Conservation (phyloP, 2,797 vertebrate genomes). For the Sebastes taczanowskii region DNA sequence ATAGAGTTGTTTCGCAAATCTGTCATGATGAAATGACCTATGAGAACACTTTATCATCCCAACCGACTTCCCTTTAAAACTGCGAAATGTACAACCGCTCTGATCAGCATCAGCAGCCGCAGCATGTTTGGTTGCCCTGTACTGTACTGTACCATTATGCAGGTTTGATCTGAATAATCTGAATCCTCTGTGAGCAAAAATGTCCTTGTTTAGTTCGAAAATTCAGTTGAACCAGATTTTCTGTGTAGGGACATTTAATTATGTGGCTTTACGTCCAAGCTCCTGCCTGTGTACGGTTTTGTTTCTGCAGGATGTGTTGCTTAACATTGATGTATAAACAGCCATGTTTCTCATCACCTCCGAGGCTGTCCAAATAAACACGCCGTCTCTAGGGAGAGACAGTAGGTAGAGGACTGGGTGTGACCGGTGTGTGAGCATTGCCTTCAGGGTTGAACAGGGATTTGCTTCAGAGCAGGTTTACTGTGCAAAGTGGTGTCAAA, state of each 20-base stretch:
- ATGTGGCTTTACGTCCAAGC: background rate
- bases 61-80: background rate
- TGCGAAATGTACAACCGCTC: background rate
- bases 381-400: rapidly evolving
- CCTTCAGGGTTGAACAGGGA: background rate
- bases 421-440: background rate
- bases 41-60: background rate
- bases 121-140: background rate
- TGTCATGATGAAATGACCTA: background rate
- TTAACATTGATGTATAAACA: background rate
- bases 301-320: background rate
- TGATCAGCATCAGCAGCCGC: background rate
- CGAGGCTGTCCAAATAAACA: background rate
- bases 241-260: background rate
- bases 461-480: background rate
- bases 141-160: no score
- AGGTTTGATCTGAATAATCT: background rate
- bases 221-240: background rate
- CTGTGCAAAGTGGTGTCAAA: background rate
- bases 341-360: background rate
- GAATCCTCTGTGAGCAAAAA: background rate
- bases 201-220: background rate
- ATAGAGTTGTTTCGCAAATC: background rate
- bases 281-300: background rate
- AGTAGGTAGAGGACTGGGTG: background rate